These are phyloP conservation scores for Sepioteuthis lessoniana DNA, from an alignment of 2,888 invertebrate genomes.

Conservation along the genomic window DNA sequence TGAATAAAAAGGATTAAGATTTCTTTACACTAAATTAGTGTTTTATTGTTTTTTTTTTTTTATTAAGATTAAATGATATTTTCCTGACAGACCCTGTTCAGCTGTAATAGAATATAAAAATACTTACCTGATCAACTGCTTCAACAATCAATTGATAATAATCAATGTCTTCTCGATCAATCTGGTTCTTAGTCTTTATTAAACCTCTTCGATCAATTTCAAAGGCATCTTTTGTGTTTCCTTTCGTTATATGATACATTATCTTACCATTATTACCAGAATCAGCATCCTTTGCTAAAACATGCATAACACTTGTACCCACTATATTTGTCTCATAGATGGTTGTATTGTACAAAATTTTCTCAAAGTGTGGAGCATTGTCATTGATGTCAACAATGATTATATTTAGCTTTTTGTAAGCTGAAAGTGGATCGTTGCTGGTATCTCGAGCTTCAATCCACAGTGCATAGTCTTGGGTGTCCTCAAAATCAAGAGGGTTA, in stretches of 20 bases:
- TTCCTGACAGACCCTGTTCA: no score
- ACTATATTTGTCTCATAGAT: slow-evolving; percentile 80
- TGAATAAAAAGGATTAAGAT: no score
- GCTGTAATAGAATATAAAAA: not conserved
- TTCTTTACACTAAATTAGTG: no score
- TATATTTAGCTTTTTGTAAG: slow-evolving; percentile 79
- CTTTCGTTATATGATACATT: slow-evolving; percentile 82
- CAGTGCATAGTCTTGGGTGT: slow-evolving; percentile 59
- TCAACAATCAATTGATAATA: slow-evolving; percentile 90
- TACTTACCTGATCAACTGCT: slow-evolving; percentile 83
- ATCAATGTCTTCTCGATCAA: slow-evolving; percentile 92
- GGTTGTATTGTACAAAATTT: slow-evolving; percentile 86
- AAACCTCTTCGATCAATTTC: slow-evolving; percentile 90
- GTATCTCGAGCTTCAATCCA: slow-evolving; percentile 68
- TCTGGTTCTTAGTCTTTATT: slow-evolving; percentile 83
- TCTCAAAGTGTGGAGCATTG: slow-evolving; percentile 87
- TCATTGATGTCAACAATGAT: slow-evolving; percentile 95
- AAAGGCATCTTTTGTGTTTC: slow-evolving; percentile 83
- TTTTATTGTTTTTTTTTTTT: no score
- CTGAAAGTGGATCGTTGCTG: slow-evolving; percentile 77
- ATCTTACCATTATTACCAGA: slow-evolving; percentile 63
- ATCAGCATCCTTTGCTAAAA: slow-evolving; percentile 87
- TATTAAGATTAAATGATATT: no score
- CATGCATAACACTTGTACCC: slow-evolving; percentile 78
- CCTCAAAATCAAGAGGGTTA: slow-evolving; percentile 65